Evolutionary conservation across 2,113 vertebrate species (phyloP).

Genomic region (Pluvialis apricaria): DNA sequence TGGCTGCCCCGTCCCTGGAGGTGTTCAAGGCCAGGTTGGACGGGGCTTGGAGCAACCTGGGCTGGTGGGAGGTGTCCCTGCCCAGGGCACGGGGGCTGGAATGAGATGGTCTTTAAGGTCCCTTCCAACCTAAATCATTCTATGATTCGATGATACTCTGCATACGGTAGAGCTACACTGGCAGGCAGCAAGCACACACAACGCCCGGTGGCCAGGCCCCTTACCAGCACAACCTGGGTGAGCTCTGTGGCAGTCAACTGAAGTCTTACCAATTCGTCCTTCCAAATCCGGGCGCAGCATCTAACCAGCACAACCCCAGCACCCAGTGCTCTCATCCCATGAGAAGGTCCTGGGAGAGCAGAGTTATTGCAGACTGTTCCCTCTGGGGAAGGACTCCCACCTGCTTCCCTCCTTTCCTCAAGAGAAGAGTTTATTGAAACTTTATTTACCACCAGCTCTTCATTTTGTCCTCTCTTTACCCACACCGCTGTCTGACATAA

Average conservation of each 20-base stretch:
- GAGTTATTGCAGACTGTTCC: neutral
- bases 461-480: neutral
- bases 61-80: neutral
- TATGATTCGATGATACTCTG: neutral
- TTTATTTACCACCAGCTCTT: neutral
- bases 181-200: neutral
- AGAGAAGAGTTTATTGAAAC: neutral
- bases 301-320: neutral
- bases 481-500: too few relatives aligned
- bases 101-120: neutral
- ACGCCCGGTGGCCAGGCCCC: too few relatives aligned
- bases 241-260: too few relatives aligned
- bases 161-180: neutral
- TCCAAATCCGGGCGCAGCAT: neutral
- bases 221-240: rapidly evolving
- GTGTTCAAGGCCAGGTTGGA: neutral
- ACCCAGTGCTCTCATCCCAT: neutral
- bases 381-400: neutral
- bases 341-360: neutral
- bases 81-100: neutral
- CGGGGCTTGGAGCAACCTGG: neutral
- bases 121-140: neutral
- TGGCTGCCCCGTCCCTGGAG: neutral
- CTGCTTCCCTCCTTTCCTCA: neutral
- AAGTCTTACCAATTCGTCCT: neutral